Conservation (phyloP, 2,888 invertebrate genomes). For the Phengaris arion region DNA sequence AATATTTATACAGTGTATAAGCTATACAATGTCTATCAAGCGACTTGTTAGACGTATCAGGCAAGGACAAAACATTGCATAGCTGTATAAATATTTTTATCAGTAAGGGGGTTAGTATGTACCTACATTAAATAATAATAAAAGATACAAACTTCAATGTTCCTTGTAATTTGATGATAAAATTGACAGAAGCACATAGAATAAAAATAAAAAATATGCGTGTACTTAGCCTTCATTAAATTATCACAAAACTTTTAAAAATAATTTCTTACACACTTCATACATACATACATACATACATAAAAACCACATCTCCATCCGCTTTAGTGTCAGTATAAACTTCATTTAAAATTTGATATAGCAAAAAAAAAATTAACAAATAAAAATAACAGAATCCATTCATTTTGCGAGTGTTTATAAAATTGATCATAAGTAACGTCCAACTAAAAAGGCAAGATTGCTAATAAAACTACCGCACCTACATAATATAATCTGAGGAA, state of each 20-base stretch:
- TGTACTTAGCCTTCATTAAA: slow-evolving; percentile 10
- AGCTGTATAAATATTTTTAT: no score
- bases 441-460: background rate
- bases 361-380: background rate
- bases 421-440: background rate
- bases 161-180: no score
- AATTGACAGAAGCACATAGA: background rate
- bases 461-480: background rate
- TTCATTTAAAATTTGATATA: background rate
- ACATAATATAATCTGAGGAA: background rate
- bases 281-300: slow-evolving; percentile 4
- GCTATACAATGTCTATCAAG: no score
- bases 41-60: no score
- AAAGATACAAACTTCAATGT: background rate
- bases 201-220: background rate
- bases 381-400: background rate
- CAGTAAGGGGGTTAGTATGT: no score
- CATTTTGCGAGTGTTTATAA: background rate
- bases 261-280: slow-evolving; percentile 28
- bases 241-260: slow-evolving; percentile 18
- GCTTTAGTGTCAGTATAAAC: background rate
- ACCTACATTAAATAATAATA: background rate
- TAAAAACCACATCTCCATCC: slow-evolving; percentile 5
- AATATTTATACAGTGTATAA: no score
- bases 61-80: no score